phyloP scores from a whole-genome alignment of 2,797 vertebrate genomes.

The Pseudocheirus occidentalis region DNA sequence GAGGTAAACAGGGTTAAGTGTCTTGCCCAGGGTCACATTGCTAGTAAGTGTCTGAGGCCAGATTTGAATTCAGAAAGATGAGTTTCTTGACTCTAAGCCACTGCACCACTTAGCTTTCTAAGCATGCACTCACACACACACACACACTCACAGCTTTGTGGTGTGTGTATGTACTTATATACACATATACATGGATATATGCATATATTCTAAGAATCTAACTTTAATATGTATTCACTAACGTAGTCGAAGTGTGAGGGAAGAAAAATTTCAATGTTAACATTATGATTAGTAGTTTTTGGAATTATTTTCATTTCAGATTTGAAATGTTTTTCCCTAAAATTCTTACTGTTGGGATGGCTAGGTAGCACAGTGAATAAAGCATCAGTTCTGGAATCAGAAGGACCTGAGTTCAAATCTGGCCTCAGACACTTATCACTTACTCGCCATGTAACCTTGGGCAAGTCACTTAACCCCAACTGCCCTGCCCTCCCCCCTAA shows the following conservation, averaged over 20 bases:
- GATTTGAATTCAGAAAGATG: not conserved
- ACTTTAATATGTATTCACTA: not conserved
- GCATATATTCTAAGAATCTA: not conserved
- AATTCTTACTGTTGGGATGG: not conserved
- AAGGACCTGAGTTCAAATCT: no score
- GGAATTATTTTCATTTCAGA: not conserved
- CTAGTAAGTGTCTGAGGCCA: not conserved
- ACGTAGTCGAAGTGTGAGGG: not conserved
- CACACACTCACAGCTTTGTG: no score
- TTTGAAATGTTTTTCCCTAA: not conserved
- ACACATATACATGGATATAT: not conserved
- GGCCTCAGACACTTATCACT: no score
- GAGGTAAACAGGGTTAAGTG: not conserved
- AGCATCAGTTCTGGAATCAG: no score
- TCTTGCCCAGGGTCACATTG: not conserved
- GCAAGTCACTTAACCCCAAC: no score
- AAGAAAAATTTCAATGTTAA: not conserved
- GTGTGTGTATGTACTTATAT: not conserved
- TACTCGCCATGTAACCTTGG: no score
- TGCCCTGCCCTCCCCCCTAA: no score
- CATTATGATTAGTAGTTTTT: not conserved
- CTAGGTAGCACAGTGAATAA: no score
- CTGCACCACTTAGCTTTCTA: not conserved
- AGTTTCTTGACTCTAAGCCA: not conserved
- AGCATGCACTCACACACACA: not conserved